Conservation (phyloP, 2,888 invertebrate genomes). For the Trichacis sp. region DNA sequence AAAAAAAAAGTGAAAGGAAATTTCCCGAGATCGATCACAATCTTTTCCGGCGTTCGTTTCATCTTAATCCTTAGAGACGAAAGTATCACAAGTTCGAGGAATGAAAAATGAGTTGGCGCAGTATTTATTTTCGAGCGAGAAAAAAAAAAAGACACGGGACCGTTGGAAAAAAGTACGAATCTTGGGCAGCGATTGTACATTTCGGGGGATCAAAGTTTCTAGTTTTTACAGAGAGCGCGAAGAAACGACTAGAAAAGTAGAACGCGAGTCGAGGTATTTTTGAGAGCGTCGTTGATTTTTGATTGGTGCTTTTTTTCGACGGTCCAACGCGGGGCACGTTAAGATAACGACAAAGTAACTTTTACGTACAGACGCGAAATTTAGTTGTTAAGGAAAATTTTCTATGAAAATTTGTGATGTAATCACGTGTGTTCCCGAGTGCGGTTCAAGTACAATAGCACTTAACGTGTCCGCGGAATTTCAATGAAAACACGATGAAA, state of each 20-base stretch:
- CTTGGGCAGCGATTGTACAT: background rate
- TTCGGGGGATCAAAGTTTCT: background rate
- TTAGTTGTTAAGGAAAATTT: conserved; percentile 47
- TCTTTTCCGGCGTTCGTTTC: conserved; percentile 50
- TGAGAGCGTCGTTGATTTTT: background rate
- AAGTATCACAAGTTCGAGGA: background rate
- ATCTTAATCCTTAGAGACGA: conserved; percentile 25
- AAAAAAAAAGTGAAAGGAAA: conserved; percentile 37
- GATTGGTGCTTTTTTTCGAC: conserved; percentile 31
- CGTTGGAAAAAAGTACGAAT: background rate
- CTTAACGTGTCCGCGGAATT: conserved; percentile 52
- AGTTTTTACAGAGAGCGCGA: background rate
- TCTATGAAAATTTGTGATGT: conserved; percentile 50
- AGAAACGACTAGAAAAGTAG: background rate
- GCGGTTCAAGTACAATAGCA: conserved; percentile 50
- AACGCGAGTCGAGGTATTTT: background rate
- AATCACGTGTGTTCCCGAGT: conserved; percentile 51
- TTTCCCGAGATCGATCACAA: conserved; percentile 54
- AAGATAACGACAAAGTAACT: conserved; percentile 39
- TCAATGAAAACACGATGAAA: conserved; percentile 28
- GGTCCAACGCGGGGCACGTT: conserved; percentile 44
- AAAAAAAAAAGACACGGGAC: background rate
- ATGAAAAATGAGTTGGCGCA: background rate
- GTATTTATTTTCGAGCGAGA: background rate
- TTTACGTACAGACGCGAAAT: conserved; percentile 28